phyloP scores from a whole-genome alignment of 2,797 vertebrate species.

The Danio jaintianensis region DNA sequence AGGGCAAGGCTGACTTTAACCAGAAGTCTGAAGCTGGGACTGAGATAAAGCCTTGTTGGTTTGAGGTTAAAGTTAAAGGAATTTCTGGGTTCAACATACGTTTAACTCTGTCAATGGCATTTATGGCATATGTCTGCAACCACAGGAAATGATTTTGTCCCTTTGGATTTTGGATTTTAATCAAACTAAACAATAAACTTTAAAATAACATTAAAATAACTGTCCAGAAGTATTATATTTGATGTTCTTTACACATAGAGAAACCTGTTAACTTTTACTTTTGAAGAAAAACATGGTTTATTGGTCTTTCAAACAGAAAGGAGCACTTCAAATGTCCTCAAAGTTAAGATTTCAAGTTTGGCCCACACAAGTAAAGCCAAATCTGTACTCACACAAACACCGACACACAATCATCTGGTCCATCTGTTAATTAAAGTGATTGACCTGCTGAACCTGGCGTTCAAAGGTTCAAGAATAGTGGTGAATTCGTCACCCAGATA shows the following conservation, averaged over 20 bases:
- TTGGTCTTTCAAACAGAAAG: no score
- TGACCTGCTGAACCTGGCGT: background rate
- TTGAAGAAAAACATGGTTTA: background rate
- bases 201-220: background rate
- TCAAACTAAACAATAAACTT: background rate
- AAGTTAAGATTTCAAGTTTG: no score
- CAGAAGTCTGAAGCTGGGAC: background rate
- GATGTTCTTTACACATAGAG: background rate
- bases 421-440: conserved; percentile 5
- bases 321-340: background rate
- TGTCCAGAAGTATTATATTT: background rate
- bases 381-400: background rate
- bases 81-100: background rate
- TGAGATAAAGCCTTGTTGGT: conserved; percentile 2
- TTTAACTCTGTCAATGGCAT: background rate
- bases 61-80: background rate
- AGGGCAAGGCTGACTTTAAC: background rate
- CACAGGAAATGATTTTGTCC: background rate
- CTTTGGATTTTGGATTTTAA: background rate
- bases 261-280: background rate
- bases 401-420: background rate
- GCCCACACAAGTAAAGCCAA: background rate
- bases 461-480: background rate
- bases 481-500: background rate
- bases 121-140: background rate